Evolutionary conservation across 2,113 vertebrate species (phyloP), one percentile per base, ranked within the genome.

Genomic region (Indri indri): DNA sequence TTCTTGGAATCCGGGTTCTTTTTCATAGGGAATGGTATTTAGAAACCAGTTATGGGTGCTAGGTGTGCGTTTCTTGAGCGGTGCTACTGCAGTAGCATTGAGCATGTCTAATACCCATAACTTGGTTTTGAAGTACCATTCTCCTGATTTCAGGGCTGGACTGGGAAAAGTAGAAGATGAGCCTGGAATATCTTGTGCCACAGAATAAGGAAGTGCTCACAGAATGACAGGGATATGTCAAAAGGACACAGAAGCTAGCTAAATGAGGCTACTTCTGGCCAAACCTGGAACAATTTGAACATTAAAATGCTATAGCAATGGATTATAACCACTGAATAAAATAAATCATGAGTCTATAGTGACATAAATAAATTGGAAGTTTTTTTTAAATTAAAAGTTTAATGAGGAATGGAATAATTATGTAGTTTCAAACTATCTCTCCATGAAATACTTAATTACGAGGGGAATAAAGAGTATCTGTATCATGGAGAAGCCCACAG

Each of bases 311-410:
- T 11, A 42, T 40, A 57, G 12, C 66, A 90, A 54, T 90, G 34
- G 2, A 32, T 87, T 79, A 27, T 83, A 87, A 70, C 18, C 6
- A 81, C 42, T 80, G 27, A 68, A 61, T 57, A 47, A 77, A 94
- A 23, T 61, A 80, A 95, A 42, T 22, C 22, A 37, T 32, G 32
- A 84, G 8, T 76, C 45, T 34, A 23, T 71, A 76, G 52, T 77
- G 65, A 73, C 70, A 47, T 20, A 85, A 65, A 59, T 90, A 59
- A 89, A 71, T 88, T 37, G 6, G 42, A 61, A 96, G 45, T 70
- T 94, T 90, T 47, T 47, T 47, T 47, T 68, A 59, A 89, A 70
- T 87, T n/a, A 5, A 47, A 63, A 96, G 47, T 70, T 94, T 90
- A 61, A 45, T 84, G n/a, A 91, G 37, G 30, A 83, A 54, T 83